Percentiles rank a stretch among this genome's conserved stretches.
These are phyloP conservation scores for Taphrorychus bicolor DNA, from an alignment of 2,888 invertebrate genomes.

Conservation along the genomic window DNA sequence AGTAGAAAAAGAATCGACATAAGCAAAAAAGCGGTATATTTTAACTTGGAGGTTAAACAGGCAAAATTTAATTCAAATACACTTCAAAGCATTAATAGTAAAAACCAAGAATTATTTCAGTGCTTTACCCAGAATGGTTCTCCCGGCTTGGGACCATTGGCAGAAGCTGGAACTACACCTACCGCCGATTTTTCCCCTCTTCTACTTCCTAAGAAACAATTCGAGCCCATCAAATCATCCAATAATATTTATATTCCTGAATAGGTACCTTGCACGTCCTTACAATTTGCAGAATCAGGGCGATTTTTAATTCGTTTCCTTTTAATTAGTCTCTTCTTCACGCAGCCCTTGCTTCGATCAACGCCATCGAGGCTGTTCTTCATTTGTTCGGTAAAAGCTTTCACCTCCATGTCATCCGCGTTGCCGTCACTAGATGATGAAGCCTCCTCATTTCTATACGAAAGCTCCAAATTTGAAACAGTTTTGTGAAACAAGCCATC, in stretches of 20 bases:
- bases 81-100: constrained; percentile 16
- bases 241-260: background rate
- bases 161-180: background rate
- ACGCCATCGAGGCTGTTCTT: constrained; percentile 70
- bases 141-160: constrained; percentile 31
- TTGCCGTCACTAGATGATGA: constrained; percentile 14
- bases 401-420: constrained; percentile 8
- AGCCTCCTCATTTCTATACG: background rate
- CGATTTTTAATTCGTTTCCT: constrained; percentile 40
- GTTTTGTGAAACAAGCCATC: background rate
- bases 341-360: constrained; percentile 56
- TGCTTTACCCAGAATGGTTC: constrained; percentile 48
- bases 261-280: constrained; percentile 40
- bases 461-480: constrained; percentile 13
- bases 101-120: constrained; percentile 11
- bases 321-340: constrained; percentile 41
- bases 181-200: background rate
- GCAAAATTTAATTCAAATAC: constrained; percentile 10
- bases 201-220: background rate
- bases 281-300: background rate
- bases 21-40: background rate
- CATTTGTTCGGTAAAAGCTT: constrained; percentile 55
- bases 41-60: constrained; percentile 12
- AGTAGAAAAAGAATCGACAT: background rate
- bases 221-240: background rate